Percentiles rank a stretch among this genome's conserved stretches.
Evolutionary conservation across 2,888 invertebrate genomes (phyloP).

Genomic region (Bhutanitis thaidina): DNA sequence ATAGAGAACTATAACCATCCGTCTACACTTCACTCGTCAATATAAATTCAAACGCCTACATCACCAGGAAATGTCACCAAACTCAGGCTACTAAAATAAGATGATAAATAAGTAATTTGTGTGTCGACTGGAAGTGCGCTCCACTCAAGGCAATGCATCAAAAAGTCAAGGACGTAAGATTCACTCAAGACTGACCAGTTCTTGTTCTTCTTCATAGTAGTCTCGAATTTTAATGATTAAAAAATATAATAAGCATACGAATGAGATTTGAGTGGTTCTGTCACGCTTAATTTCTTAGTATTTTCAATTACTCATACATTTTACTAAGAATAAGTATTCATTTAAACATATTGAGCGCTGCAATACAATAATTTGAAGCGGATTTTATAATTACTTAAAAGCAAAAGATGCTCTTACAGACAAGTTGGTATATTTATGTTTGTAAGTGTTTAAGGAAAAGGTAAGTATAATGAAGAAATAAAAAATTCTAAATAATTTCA

Average conservation of each 20-base stretch:
- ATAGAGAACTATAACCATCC: too few species aligned
- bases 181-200: slow-evolving; percentile 39
- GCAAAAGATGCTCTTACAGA: too few species aligned
- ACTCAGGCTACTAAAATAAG: slow-evolving; percentile 6
- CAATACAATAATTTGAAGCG: too few species aligned
- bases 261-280: neutral
- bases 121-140: slow-evolving; percentile 8
- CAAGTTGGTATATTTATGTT: too few species aligned
- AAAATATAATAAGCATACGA: slow-evolving; percentile 5
- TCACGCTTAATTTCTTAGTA: neutral
- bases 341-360: too few species aligned
- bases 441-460: too few species aligned
- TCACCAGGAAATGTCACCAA: slow-evolving; percentile 4
- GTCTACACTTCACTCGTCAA: neutral
- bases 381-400: too few species aligned
- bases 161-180: slow-evolving; percentile 52
- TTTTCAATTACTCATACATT: neutral
- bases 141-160: slow-evolving; percentile 34
- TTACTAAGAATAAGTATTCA: too few species aligned
- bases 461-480: neutral
- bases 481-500: slow-evolving; percentile 23
- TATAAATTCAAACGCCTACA: neutral
- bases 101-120: slow-evolving; percentile 11
- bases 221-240: slow-evolving; percentile 29
- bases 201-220: slow-evolving; percentile 36